Evolutionary conservation across 2,797 vertebrate genomes (phyloP), one percentile per base, ranked within the genome.

Genomic region (Sparidentex hasta): DNA sequence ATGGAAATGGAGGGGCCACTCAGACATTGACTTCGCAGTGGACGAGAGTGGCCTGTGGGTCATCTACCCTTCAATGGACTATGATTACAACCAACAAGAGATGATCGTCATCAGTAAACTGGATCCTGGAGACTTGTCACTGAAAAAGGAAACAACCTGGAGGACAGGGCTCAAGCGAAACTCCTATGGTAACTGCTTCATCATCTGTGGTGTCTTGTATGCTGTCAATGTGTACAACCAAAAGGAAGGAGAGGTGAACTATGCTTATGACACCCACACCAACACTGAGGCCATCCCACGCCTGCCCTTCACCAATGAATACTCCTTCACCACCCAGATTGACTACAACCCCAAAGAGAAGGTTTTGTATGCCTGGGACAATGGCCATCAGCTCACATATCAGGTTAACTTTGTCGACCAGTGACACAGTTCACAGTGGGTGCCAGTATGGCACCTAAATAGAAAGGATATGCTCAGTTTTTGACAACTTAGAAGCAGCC

Each of bases 321-420:
- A 96, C 3, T 94, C 97, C 81, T 98, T 96, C 93, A 98, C 97
- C 82, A 99, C 98, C 0, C 98, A 99, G 91, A 95, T 99, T 6
- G 98, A 99, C 96, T 99, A 99, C 91, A 99, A 99, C 89, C 98
- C 98, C 65, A 97, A 97, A 90, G 98, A 99, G 89, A 97, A 97
- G 74, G 91, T 98, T 78, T 94, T 99, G 48, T 99, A 99, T 0
- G 98, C 97, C 70, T 99, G 98, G 98, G 98, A 99, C 95, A 99
- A 99, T 7, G 98, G 98, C 68, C 96, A 99, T 80, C 98, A 99
- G 94, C 91, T 99, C 81, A 99, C 96, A 0, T 99, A 99, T 7
- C 90, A 78, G 59, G 93, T 99, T 27, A 95, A 91, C 92, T 99
- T 99, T 1, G 95, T 98, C 44, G 96, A 94, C 82, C 97, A 96